Evolutionary conservation across 2,888 invertebrate genomes (phyloP), one percentile per base, ranked within the genome.

Genomic region (Acheta domesticus): DNA sequence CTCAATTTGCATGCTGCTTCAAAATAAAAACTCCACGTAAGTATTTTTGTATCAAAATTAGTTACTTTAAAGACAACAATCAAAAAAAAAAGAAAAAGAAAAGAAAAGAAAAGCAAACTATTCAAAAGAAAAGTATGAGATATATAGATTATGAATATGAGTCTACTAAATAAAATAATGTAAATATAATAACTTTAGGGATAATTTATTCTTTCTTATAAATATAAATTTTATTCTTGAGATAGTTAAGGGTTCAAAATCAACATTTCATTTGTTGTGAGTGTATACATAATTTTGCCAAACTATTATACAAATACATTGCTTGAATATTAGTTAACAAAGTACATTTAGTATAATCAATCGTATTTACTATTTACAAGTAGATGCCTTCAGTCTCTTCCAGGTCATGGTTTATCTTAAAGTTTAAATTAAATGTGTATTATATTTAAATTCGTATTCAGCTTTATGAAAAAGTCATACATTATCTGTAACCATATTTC

Each of bases 1-100:
- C 91, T 91, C 91, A 90, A 62, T 89, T 83, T 90, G 92, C 92
- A 92, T 92, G 92, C 91, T 89, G 92, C 92, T 92, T 92, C 92
- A 90, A 91, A 89, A 81, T 81, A 90, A 88, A 89, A 90, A 89
- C 89, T 91, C 91, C 92, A 92, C 92, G 92, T 92, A 92, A 92
- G 92, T 92, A 92, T 88, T 83, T 83, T 83, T 82, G 83, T 82
- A 83, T 83, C 82, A 80, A 81, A 81, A 80, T 79, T 81, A 80
- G 80, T 75, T 77, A 76, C 76, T 79, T 79, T 62, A 62, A 62
- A 62, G 62, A 62, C 62, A 62, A n/a, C 62, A 62, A 62, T 62
- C 62, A 14, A 62, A 79, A 76, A 75, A 75, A 21, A 21, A 76
- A 21, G 36, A 76, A 75, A 75, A 16, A 36, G 3, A 11, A 79